A percentile compares a stretch with the other conserved stretches of the same genome.
These are phyloP conservation scores for Eupeodes latifasciatus DNA, from an alignment of 2,888 invertebrate genomes.

Conservation along the genomic window DNA sequence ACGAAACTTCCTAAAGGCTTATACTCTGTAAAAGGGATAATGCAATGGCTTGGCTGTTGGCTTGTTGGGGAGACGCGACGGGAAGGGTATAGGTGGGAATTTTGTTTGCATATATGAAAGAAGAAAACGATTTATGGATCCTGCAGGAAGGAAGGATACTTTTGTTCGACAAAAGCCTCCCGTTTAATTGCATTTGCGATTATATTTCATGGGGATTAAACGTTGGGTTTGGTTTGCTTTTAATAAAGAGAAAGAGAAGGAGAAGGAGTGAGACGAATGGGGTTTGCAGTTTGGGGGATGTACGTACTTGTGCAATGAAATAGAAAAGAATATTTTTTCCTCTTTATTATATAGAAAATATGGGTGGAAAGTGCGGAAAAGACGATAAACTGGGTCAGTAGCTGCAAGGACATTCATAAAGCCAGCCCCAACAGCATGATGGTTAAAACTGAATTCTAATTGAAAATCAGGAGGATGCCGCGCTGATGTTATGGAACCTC, in stretches of 20 bases:
- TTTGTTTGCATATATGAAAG: constrained; percentile 33
- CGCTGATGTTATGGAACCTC: not conserved
- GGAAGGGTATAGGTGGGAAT: not conserved
- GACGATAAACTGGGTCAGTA: constrained; percentile 63
- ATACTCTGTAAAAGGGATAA: constrained; percentile 4
- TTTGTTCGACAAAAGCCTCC: constrained; percentile 71
- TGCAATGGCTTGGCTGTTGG: too few relatives aligned
- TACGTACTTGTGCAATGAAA: constrained; percentile 66
- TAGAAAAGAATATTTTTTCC: constrained; percentile 36
- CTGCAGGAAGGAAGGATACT: constrained; percentile 50
- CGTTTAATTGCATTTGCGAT: constrained; percentile 76
- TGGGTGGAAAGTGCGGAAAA: not conserved
- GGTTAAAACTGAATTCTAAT: constrained; percentile 69
- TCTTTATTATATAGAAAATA: not conserved
- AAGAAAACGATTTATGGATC: constrained; percentile 66
- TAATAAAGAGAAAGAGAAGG: not conserved
- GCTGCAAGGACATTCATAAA: constrained; percentile 74
- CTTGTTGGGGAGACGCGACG: not conserved
- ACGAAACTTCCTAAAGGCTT: constrained; percentile 51
- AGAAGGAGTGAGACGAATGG: not conserved
- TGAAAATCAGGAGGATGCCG: constrained; percentile 66
- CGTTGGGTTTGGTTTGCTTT: constrained; percentile 10
- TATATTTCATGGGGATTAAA: constrained; percentile 75
- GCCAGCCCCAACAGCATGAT: constrained; percentile 33
- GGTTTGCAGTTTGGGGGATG: constrained; percentile 52